A percentile compares a stretch with the other conserved stretches of the same genome.
These are phyloP conservation scores for Thaumetopoea pityocampa DNA, from an alignment of 1,140 invertebrate genomes.

Conservation along the genomic window DNA sequence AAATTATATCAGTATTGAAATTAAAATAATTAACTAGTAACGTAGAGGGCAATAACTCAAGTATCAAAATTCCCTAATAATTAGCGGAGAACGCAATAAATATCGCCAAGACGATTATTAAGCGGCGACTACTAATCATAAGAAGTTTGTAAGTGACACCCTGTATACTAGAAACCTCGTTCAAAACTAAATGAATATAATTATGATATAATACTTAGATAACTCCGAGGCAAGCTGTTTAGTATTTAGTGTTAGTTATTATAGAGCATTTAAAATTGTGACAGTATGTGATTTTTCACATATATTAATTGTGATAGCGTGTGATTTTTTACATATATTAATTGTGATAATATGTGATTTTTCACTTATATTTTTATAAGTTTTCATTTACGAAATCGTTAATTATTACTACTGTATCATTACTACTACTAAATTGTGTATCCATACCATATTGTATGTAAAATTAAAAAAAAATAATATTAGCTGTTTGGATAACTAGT, in stretches of 20 bases:
- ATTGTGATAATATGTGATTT: no score
- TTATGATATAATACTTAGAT: constrained; percentile 13
- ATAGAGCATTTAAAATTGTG: no score
- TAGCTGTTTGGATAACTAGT: no score
- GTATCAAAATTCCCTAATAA: constrained; percentile 72
- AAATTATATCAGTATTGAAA: constrained; percentile 30
- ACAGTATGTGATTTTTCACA: no score
- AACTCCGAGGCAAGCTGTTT: neutral
- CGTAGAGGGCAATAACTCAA: constrained; percentile 55
- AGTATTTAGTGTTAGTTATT: neutral
- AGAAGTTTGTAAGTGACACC: constrained; percentile 39
- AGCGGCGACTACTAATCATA: constrained; percentile 57
- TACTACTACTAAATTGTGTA: no score
- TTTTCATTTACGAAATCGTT: no score
- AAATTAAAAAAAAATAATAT: no score
- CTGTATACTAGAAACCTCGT: constrained; percentile 34
- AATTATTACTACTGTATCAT: no score
- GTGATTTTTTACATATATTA: no score
- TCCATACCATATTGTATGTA: no score
- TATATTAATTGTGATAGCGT: no score
- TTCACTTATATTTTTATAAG: no score
- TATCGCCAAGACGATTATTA: constrained; percentile 65
- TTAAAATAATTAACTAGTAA: constrained; percentile 29
- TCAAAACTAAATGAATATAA: constrained; percentile 18
- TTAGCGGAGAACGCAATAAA: constrained; percentile 63